Evolutionary conservation across 53 echinoderm and acorn worm species (phyloP).

Genomic region (Henricia sp.): DNA sequence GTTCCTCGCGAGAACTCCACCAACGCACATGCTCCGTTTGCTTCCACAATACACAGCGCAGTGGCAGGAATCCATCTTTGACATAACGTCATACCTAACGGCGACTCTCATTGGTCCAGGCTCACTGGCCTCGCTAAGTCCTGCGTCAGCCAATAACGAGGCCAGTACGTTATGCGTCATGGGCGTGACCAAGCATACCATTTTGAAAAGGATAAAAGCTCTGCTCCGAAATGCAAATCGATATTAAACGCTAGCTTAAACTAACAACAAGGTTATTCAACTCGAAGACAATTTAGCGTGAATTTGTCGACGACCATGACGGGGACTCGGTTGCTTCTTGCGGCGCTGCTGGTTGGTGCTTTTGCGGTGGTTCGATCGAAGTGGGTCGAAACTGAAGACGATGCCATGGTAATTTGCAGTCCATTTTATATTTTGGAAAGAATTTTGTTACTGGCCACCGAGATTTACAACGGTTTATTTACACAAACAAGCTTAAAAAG

Average conservation of each 20-base stretch:
- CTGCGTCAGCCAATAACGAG: not conserved
- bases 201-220: not conserved
- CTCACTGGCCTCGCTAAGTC: not conserved
- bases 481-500: no score
- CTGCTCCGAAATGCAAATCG: not conserved
- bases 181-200: not conserved
- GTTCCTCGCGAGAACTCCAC: not conserved
- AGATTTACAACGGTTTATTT: no score
- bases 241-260: no score
- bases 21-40: no score
- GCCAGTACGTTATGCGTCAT: not conserved
- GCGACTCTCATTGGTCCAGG: not conserved
- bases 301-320: slow-evolving; percentile 3
- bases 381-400: not conserved
- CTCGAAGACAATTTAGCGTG: not conserved
- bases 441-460: no score
- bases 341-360: slow-evolving; percentile 17
- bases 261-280: no score
- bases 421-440: no score
- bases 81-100: no score
- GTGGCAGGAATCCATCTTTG: no score
- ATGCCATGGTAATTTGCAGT: slow-evolving; percentile 25
- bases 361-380: not conserved
- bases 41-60: no score
- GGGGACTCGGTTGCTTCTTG: slow-evolving; percentile 33